A percentile compares a stretch with the other conserved stretches of the same genome.
Conservation (phyloP, 2,888 invertebrate species). For the Mayetiola destructor region DNA sequence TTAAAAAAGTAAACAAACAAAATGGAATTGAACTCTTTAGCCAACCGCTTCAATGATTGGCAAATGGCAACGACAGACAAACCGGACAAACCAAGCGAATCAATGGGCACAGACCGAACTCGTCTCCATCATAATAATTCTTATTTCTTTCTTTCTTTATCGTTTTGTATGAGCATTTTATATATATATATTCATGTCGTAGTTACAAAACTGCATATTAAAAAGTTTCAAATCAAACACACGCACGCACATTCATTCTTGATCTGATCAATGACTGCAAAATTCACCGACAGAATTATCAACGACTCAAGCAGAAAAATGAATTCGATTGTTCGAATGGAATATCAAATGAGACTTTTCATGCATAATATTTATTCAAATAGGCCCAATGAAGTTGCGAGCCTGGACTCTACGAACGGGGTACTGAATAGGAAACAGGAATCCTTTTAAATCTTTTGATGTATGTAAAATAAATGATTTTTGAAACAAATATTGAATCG, state of each 20-base stretch:
- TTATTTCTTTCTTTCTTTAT: too few species aligned
- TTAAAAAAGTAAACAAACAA: neutral
- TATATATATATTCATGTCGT: constrained; percentile 1
- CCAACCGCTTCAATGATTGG: neutral
- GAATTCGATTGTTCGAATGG: neutral
- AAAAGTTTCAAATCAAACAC: neutral
- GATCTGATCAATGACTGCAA: neutral
- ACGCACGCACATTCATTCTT: neutral
- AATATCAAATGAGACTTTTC: constrained; percentile 6
- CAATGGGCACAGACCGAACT: too few species aligned
- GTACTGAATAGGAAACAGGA: neutral
- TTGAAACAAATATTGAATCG: neutral
- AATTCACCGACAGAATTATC: neutral
- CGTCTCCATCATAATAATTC: too few species aligned
- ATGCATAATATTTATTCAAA: constrained; percentile 12
- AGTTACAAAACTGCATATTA: neutral
- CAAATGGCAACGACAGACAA: too few species aligned
- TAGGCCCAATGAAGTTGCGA: neutral
- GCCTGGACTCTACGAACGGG: neutral
- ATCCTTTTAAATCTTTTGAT: constrained; percentile 3
- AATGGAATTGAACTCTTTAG: neutral
- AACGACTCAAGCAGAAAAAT: neutral
- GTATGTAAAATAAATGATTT: constrained; percentile 13
- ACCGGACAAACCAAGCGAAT: too few species aligned
- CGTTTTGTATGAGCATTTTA: too few species aligned